These are phyloP conservation scores for Astropecten irregularis DNA, from an alignment of 53 echinoderm and acorn worm species.

Conservation along the genomic window DNA sequence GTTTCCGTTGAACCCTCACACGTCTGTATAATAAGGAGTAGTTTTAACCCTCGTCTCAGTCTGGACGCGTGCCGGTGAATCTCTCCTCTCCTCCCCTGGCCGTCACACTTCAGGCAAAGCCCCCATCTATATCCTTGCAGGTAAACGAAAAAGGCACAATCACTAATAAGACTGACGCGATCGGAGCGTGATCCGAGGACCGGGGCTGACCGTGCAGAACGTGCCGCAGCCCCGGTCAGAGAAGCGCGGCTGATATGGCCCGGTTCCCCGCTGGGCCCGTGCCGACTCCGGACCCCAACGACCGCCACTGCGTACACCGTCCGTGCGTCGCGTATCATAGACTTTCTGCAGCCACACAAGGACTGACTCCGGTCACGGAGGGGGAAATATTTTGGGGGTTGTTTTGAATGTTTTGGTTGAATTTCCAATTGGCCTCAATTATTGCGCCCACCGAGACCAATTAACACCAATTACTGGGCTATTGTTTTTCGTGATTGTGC, in stretches of 20 bases:
- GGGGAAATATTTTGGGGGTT: no score
- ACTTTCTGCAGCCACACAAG: no score
- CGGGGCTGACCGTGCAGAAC: constrained; percentile 18
- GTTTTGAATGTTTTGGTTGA: no score
- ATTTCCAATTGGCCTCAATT: no score
- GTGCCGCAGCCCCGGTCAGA: constrained; percentile 32
- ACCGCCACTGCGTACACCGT: no score
- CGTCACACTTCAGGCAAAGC: no score
- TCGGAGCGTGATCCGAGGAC: constrained; percentile 30
- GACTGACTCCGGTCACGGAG: no score
- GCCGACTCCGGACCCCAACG: background rate
- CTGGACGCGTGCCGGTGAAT: constrained; percentile 3
- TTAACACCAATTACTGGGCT: constrained; percentile 45
- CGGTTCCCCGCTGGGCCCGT: background rate
- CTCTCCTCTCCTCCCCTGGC: background rate
- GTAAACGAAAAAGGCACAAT: constrained; percentile 18
- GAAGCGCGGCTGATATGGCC: background rate
- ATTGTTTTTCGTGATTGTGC: constrained; percentile 62
- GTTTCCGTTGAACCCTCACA: no score
- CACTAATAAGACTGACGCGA: background rate
- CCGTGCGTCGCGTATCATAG: no score
- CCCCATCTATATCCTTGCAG: background rate
- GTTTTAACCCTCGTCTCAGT: background rate
- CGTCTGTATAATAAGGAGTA: no score
- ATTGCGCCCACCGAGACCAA: constrained; percentile 44